phyloP scores from a whole-genome alignment of 2,113 vertebrate species.

The Dipodomys ordii region DNA sequence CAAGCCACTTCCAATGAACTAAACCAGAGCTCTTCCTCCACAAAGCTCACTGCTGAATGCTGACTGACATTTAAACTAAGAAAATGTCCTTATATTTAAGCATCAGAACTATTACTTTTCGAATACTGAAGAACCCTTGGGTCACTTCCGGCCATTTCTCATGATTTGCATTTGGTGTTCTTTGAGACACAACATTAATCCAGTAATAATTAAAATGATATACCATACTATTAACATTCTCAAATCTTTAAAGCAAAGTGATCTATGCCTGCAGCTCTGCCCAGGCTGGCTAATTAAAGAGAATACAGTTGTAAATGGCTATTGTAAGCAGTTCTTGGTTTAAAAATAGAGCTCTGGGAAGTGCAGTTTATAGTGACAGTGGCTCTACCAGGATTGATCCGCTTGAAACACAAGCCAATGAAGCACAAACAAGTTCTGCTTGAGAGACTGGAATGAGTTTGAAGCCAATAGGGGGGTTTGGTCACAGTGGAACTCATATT shows the following conservation, averaged over 20 bases:
- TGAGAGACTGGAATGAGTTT: conserved; percentile 48
- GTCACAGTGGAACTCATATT: conserved; percentile 15
- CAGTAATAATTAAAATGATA: conserved; percentile 90
- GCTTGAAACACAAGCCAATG: conserved; percentile 60
- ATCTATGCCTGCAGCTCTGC: conserved; percentile 85
- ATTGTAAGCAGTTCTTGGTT: conserved; percentile 84
- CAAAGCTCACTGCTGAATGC: conserved; percentile 40
- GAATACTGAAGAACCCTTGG: conserved; percentile 83
- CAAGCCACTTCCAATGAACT: conserved; percentile 64
- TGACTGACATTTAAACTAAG: conserved; percentile 86
- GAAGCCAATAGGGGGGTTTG: conserved; percentile 50
- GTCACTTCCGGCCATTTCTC: conserved; percentile 85
- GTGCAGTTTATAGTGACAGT: conserved; percentile 67
- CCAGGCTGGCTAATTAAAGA: conserved; percentile 87
- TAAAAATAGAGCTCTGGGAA: conserved; percentile 82
- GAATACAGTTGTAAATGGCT: conserved; percentile 85
- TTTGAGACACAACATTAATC: conserved; percentile 87
- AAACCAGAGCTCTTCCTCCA: conserved; percentile 72
- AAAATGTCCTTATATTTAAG: conserved; percentile 82
- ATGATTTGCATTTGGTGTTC: conserved; percentile 86
- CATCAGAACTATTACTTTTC: conserved; percentile 83
- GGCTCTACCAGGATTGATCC: conserved; percentile 67
- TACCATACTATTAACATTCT: conserved; percentile 90
- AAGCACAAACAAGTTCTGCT: conserved; percentile 66
- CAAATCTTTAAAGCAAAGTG: conserved; percentile 87